These are phyloP conservation scores for Lepus townsendii DNA, from an alignment of 2,797 vertebrate genomes.

Conservation along the genomic window DNA sequence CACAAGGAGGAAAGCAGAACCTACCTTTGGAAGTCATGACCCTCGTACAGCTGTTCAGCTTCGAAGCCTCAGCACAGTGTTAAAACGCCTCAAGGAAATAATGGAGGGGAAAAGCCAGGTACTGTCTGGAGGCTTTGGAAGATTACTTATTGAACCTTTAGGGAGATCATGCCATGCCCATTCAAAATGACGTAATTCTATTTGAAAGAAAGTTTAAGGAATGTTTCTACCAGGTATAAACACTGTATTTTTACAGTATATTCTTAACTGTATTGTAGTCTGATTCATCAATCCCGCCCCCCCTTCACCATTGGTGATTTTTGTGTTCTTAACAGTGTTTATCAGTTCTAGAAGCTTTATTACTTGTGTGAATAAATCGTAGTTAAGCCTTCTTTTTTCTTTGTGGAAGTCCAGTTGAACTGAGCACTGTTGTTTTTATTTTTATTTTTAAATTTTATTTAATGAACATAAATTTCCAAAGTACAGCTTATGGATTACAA, in stretches of 20 bases:
- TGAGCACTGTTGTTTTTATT: background rate
- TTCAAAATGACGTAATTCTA: background rate
- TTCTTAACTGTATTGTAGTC: slow-evolving; percentile 48
- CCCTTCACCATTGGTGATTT: background rate
- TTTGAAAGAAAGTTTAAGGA: slow-evolving; percentile 31
- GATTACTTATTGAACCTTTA: slow-evolving; percentile 30
- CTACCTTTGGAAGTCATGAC: slow-evolving; percentile 95
- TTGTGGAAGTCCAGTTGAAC: background rate
- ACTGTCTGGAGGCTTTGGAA: slow-evolving; percentile 64
- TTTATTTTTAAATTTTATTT: background rate
- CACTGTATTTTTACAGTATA: background rate
- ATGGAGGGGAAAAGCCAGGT: slow-evolving; percentile 99
- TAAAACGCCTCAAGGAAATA: slow-evolving; percentile 98
- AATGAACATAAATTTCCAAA: too few species aligned
- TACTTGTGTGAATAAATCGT: slow-evolving; percentile 35
- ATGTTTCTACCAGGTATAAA: background rate
- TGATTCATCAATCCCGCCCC: background rate
- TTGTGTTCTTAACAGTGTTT: slow-evolving; percentile 11
- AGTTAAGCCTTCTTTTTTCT: background rate
- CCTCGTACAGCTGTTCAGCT: slow-evolving; percentile 98
- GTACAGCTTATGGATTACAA: too few species aligned
- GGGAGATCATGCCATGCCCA: background rate
- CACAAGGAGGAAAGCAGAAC: slow-evolving; percentile 94
- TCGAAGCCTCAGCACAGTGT: slow-evolving; percentile 94
- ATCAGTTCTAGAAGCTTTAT: slow-evolving; percentile 43